Evolutionary conservation across 2,888 invertebrate genomes (phyloP), one percentile per base, ranked within the genome.

Genomic region (Azorinus chamasolen): DNA sequence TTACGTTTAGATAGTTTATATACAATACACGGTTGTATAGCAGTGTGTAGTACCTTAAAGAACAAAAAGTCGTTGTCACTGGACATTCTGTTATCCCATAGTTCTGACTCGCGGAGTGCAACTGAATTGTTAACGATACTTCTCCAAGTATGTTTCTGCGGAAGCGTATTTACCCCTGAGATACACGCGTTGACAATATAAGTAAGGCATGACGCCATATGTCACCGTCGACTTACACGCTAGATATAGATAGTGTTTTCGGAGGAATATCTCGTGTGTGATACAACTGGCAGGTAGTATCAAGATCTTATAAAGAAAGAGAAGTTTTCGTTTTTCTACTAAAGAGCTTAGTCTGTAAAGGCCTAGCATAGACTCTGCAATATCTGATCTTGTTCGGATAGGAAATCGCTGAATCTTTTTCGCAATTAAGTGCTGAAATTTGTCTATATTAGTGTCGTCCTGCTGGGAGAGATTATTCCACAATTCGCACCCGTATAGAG

Each of bases 401-500:
- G 25, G 24, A 12, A 65, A 54, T 14, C 55, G 55, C 16, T 65
- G 65, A 20, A 65, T 48, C 14, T 20, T 27, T 24, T 65, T 65
- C 12, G 37, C 55, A 22, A 65, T 37, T 22, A 22, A 55, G 55
- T 65, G 65, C 32, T 65, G 65, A 14, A 45, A 48, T 16, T n/a
- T 50, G 46, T 55, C 55, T 20, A 65, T 20, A 6, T 1, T 20
- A 4, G 4, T 27, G 14, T 32, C 20, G 12, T 65, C 65, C 1
- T 3, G 18, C 12, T 41, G 12, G n/a, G 57, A 39, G 10, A 66
- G 16, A 20, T 51, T 22, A 18, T 58, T 58, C 66, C 66, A 66
- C 5, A 66, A 25, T 41, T 66, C 66, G n/a, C 43, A 50, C 1
- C 66, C 66, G 18, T 66, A 66, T 24, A 50, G 37, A 12, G 39